Conservation (phyloP, 2,113 vertebrate species). For the Megatriorchis doriae region DNA sequence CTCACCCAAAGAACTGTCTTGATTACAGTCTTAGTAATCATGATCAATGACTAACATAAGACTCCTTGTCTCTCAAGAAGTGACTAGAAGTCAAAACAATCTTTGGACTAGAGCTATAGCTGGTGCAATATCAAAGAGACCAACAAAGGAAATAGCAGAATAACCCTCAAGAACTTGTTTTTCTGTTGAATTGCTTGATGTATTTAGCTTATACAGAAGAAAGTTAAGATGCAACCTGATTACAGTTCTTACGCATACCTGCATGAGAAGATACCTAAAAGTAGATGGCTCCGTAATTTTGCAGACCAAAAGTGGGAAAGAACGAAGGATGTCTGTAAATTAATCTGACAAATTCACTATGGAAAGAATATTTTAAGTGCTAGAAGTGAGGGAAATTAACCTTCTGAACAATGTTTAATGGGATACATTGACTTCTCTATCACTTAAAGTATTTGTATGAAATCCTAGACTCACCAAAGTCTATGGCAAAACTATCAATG, state of each 20-base stretch:
- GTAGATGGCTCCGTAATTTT: not conserved
- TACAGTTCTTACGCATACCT: not conserved
- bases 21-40: not conserved
- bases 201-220: not conserved
- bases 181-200: not conserved
- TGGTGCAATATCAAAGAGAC: not conserved
- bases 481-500: not conserved
- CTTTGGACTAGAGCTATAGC: not conserved
- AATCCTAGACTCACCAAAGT: conserved; percentile 2
- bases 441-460: not conserved
- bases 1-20: not conserved
- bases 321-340: not conserved
- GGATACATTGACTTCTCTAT: not conserved
- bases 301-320: not conserved
- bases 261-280: not conserved
- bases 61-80: not conserved
- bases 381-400: not conserved
- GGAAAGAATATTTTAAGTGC: not conserved
- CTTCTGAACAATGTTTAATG: not conserved
- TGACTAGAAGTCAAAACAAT: not conserved
- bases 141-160: not conserved
- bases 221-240: not conserved
- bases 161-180: not conserved
- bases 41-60: not conserved
- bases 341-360: not conserved